These are phyloP conservation scores for Ostrea denselamellosa DNA, from an alignment of 1,140 invertebrate species.

Conservation along the genomic window DNA sequence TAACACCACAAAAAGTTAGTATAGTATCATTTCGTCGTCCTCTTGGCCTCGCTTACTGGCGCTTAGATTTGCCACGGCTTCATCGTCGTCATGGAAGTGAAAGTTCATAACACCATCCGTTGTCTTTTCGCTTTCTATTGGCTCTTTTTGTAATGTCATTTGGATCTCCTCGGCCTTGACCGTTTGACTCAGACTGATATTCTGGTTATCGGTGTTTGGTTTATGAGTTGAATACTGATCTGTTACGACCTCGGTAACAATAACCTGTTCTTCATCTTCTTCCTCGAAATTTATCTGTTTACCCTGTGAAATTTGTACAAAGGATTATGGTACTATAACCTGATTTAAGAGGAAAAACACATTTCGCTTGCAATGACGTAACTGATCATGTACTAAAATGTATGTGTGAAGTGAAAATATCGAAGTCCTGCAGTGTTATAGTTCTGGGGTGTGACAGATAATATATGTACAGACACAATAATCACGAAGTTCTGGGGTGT, in stretches of 20 bases:
- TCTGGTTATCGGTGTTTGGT: background rate
- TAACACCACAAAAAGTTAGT: background rate
- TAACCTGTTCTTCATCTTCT: constrained; percentile 6
- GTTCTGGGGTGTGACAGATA: no score
- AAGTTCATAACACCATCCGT: background rate
- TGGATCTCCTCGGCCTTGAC: constrained; percentile 7
- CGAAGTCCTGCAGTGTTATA: no score
- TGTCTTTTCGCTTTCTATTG: background rate
- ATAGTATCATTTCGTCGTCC: background rate
- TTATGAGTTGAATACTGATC: background rate
- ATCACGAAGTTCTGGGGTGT: no score
- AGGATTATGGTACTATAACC: no score
- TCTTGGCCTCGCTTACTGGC: constrained; percentile 17
- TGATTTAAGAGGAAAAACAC: background rate
- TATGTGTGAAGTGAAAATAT: background rate
- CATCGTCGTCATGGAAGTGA: background rate
- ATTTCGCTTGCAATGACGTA: background rate
- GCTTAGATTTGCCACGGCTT: background rate
- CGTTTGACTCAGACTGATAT: background rate
- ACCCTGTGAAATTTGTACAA: background rate
- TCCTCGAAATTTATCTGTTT: constrained; percentile 9
- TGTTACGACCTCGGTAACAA: background rate
- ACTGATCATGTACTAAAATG: background rate
- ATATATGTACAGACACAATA: no score
- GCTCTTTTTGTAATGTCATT: background rate